phyloP scores from a whole-genome alignment of 2,113 vertebrate genomes.

The Anguilla japonica region DNA sequence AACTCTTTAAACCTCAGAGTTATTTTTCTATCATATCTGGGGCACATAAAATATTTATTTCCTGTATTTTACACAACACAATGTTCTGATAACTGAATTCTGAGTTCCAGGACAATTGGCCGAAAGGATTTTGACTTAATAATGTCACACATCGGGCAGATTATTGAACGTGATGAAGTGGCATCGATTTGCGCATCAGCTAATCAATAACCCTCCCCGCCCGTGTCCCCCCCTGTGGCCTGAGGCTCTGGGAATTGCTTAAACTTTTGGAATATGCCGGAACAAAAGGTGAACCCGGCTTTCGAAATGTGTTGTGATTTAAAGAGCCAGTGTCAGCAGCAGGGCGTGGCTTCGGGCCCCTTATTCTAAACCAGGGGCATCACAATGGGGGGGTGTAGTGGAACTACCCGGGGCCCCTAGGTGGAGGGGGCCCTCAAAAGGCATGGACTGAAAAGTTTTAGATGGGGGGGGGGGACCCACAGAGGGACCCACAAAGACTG shows the following conservation, averaged over 20 bases:
- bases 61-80: not conserved
- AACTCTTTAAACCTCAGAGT: not conserved
- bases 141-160: conserved; percentile 2
- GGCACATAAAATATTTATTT: not conserved
- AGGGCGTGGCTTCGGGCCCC: not conserved
- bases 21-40: not conserved
- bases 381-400: too few species aligned
- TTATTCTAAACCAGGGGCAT: not conserved
- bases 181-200: conserved; percentile 26
- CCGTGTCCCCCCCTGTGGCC: not conserved
- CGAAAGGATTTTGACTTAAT: not conserved
- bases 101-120: not conserved
- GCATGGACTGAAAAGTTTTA: too few species aligned
- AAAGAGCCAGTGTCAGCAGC: not conserved
- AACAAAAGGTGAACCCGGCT: not conserved
- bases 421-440: too few species aligned
- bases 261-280: not conserved
- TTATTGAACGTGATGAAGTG: conserved; percentile 12
- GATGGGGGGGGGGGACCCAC: too few species aligned
- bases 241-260: not conserved
- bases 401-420: too few species aligned
- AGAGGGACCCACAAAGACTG: too few species aligned
- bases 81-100: not conserved
- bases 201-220: conserved; percentile 17
- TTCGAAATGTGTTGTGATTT: not conserved